Evolutionary conservation across 2,888 invertebrate species (phyloP), one percentile per base, ranked within the genome.

Genomic region (Eilema griseolum): DNA sequence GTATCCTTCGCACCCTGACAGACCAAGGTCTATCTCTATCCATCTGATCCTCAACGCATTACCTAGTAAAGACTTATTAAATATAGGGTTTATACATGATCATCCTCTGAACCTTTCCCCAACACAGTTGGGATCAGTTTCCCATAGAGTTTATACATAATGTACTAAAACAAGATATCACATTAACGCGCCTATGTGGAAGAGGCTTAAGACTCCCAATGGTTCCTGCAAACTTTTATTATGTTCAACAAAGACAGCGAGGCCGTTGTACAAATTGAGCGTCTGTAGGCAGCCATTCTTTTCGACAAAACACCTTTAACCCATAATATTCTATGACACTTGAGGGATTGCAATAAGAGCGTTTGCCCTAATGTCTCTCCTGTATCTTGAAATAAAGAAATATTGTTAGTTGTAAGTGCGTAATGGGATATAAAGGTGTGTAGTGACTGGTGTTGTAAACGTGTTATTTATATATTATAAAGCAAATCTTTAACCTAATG

Each of bases 251-350:
- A 41, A 46, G 20, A 8, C 52, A 52, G 52, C n/a, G 16, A 59
- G 59, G 26, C 26, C 16, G 26, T 26, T 26, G 5, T 14, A 20
- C 14, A 59, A 14, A 26, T 59, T 59, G 26, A 26, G 59, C 16
- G 26, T 59, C 16, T 8, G 24, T 2, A 8, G 16, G 20, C 24
- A 7, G 10, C 37, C 23, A 16, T 11, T 33, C 33, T 23, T 61
- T 61, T 2, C 23, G 16, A 41, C 24, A 62, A 10, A 60, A 60
- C 20, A 20, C n/a, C 37, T 24, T n/a, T 0, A 16, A 16, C 24
- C 23, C 41, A 37, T 62, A 62, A 62, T 62, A 62, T 62, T 41
- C 37, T 62, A 41, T 24, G 10, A 16, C 0, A 37, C 37, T 62
- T 41, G 23, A 41, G 62, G 62, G 62, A 41, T 24, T 12, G 4